Evolutionary conservation across 92 coral and sea anemone genomes (phyloP), one percentile per base, ranked within the genome.

Genomic region (Hydrozoanthus gracilis): DNA sequence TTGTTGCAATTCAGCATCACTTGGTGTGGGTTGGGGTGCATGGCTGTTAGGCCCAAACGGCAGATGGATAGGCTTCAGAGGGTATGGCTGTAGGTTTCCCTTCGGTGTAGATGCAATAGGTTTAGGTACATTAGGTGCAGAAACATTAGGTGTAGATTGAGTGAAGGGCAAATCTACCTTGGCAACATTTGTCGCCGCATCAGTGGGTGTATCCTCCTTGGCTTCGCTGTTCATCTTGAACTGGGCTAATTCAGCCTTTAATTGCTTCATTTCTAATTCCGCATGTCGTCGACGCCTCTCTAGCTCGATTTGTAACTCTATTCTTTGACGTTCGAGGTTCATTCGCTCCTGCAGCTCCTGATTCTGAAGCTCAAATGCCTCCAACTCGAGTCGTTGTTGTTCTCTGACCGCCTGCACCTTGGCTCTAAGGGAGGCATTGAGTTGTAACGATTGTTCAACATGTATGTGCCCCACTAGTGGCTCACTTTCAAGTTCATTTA

Each of bases 31-130:
- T 55, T 55, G 77, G 70, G 39, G 85, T 6, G 73, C 39, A 6
- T 68, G 20, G 14, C 13, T 15, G 76, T 74, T 54, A 51, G 49
- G 5, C 35, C 83, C 86, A 86, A 77, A 5, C 76, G 75, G 51
- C 84, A 50, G 73, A 56, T 58, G 35, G 72, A 48, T 18, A 35
- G 73, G 4, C 74, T 86, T 52, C 86, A 66, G 86, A 76, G 89
- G 89, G 89, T 86, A 74, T 86, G 89, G 89, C 89, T 76, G 86
- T 56, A 76, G 85, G 46, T 86, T 86, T 86, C 56, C 60, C 83
- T 86, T 86, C 83, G 46, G 47, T 67, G 72, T 67, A 14, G 72
- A 67, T n/a, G n/a, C n/a, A n/a, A n/a, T n/a, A n/a, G n/a, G n/a
- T n/a, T n/a, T n/a, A n/a, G n/a, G n/a, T 67, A 67, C 72, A 67